Base-by-base conservation (phyloP, 2,797 vertebrate species). In the Notoglanidium macrostoma region DNA sequence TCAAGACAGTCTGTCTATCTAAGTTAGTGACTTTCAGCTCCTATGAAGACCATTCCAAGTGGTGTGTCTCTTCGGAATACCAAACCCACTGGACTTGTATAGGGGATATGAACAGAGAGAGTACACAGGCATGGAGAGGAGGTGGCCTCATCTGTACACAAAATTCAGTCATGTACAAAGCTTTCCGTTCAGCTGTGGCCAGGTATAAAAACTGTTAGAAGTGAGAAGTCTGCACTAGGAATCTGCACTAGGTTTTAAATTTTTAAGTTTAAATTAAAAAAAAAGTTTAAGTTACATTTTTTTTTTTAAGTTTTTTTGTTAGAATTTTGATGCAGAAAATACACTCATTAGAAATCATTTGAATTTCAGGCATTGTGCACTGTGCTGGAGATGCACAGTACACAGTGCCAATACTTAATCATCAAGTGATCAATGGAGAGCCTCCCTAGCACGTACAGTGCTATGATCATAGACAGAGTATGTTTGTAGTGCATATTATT, bases 11-110 rank as follows among this genome's bases (percentile, higher is more conserved):
- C 87, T 86, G 72, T 46, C 89, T 94, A 5, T 94, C 95, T 1
- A 35, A 88, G 46, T 90, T 94, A 0, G 88, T 90, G 78, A 90
- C 83, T 76, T 98, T 99, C 88, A 84, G 77, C 77, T 98, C 97
- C 44, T 74, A 91, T 80, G 61, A 95, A 0, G 98, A 99, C 92
- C 98, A 99, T 91, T 96, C 97, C 57, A 99, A 99, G 93, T 99
- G 98, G 98, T 97, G 97, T 44, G 95, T 98, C 91, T 97, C 98
- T 0, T 79, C 0, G 79, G 15, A n/a, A 7, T 77, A 86, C 1
- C 68, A 93, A 92, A 93, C 95, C 88, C 94, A 83, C 85, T 96
- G 97, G 96, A 95, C 94, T 21, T 99, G 98, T 86, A 92, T 99
- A 12, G 98, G 97, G 86, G 98, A 99, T 85, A 91, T 99, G 91